Base-by-base conservation (phyloP, 37 sponge, comb jelly and placozoan genomes). In the Bolinopsis microptera region DNA sequence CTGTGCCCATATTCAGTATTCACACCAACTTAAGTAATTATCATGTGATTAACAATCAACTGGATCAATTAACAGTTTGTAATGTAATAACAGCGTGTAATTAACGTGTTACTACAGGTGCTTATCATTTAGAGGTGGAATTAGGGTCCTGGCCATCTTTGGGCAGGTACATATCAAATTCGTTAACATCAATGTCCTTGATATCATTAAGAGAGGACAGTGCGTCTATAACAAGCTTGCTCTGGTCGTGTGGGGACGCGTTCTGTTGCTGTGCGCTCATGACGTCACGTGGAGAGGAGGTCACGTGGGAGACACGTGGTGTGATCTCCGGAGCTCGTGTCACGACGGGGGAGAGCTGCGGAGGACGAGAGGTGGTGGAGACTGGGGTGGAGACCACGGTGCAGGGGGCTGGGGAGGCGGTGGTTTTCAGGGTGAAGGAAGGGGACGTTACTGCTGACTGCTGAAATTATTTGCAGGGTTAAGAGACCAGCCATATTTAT, bases 131-230 rank as follows among this genome's bases (percentile, higher is more conserved):
- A 22, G 74, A 70, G 2, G 28, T 70, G 16, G 28, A 70, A n/a
- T n/a, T 70, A n/a, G 28, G 25, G 26, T 70, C 28, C 26, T 70
- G 74, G 5, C 74, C 82, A 28, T 35, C 82, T 30, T 34, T 80
- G 3, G 82, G 82, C 82, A 80, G 82, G 23, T 80, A 80, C 82
- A 80, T 80, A 34, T 80, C 82, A 80, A 80, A 80, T 30, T 80
- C 82, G 9, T 80, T 80, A 28, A 80, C 82, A 36, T 80, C 82
- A 30, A 80, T 80, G 38, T 80, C 82, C 38, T 80, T 80, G 82
- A 80, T 80, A 34, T 80, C 82, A 36, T 80, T 80, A 30, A 80
- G 82, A 34, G 82, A 80, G 1, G 82, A 80, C 2, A 80, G 82
- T 24, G 82, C 82, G 82, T 80, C 82, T 8, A 80, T 80, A 13